Evolutionary conservation across 2,888 invertebrate genomes (phyloP).

Genomic region (Andrena flavipes): DNA sequence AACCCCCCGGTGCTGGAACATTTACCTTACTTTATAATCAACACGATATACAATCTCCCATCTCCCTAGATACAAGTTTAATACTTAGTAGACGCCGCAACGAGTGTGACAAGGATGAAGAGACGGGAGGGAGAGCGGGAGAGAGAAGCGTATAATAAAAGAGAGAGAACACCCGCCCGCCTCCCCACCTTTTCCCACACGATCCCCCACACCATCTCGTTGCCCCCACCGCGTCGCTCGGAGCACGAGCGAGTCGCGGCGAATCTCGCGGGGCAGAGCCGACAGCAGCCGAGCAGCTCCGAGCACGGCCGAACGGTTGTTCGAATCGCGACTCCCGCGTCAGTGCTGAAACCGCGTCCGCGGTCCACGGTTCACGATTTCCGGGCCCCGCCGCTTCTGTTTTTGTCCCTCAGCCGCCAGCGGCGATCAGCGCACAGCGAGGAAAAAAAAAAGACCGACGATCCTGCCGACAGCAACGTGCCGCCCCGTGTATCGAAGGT

Average conservation of each 20-base stretch:
- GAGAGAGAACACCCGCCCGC: conserved; percentile 53
- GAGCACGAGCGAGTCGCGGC: conserved; percentile 71
- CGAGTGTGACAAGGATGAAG: conserved; percentile 1
- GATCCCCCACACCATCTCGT: conserved; percentile 47
- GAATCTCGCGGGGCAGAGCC: conserved; percentile 75
- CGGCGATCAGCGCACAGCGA: conserved; percentile 9
- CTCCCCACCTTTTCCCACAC: conserved; percentile 42
- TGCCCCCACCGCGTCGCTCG: conserved; percentile 52
- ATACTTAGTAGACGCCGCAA: background rate
- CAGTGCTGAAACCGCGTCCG: conserved; percentile 85
- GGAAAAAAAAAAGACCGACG: conserved; percentile 21
- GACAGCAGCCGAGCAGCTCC: conserved; percentile 74
- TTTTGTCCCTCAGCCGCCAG: conserved; percentile 54
- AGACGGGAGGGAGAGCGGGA: background rate
- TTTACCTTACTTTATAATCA: too few relatives aligned
- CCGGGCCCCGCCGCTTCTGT: conserved; percentile 74
- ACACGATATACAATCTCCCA: background rate
- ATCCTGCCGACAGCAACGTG: conserved; percentile 11
- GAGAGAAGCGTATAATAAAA: conserved; percentile 33
- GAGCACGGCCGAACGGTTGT: conserved; percentile 81
- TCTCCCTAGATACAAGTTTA: background rate
- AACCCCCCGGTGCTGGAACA: too few relatives aligned
- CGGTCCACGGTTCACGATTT: conserved; percentile 85
- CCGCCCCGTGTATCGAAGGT: background rate
- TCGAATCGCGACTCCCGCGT: conserved; percentile 84